Base-by-base conservation (phyloP, 2,113 vertebrate genomes). In the Hydropotes inermis region DNA sequence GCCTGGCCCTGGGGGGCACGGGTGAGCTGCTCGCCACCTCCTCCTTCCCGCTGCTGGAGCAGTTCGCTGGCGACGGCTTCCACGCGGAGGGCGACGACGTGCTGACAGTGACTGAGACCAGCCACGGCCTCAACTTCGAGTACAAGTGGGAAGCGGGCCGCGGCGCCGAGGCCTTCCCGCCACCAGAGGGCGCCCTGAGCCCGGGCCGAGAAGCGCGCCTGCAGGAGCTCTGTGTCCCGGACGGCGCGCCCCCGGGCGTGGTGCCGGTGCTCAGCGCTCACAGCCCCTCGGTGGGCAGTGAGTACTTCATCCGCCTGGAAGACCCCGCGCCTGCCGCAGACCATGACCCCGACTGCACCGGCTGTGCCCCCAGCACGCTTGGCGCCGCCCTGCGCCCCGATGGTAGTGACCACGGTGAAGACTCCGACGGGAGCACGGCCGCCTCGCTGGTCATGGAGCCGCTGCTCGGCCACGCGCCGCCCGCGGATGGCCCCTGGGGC, bases 241-340 rank as follows among this genome's bases (percentile, higher is more conserved):
- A 99, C 19, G 98, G 98, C 13, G 98, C 97, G 0, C 98, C 99
- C 0, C 99, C 99, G 0, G 99, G 99, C 0, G 99, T 99, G 95
- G 99, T 99, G 85, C 99, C 99, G 0, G 99, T 99, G 92, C 99
- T 99, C 88, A 99, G 99, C 0, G 99, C 99, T 11, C 99, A 99
- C 95, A 99, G 99, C 98, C 99, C 99, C 16, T 99, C 99, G 0
- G 98, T 99, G 2, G 98, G 99, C 97, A 99, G 99, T 0, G 99
- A 99, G 97, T 99, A 99, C 97, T 99, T 99, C 98, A 99, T 99
- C 97, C 99, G 99, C 97, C 99, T 99, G 8, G 99, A 99, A 97
- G 99, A 99, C 67, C 99, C 99, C 0, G 97, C 98, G 28, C 99
- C 99, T 0, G 98, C 99, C 5, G 99, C 99, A 25, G 99, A 99